Conservation (phyloP, 2,888 invertebrate species). For the Plagiodera versicolora region DNA sequence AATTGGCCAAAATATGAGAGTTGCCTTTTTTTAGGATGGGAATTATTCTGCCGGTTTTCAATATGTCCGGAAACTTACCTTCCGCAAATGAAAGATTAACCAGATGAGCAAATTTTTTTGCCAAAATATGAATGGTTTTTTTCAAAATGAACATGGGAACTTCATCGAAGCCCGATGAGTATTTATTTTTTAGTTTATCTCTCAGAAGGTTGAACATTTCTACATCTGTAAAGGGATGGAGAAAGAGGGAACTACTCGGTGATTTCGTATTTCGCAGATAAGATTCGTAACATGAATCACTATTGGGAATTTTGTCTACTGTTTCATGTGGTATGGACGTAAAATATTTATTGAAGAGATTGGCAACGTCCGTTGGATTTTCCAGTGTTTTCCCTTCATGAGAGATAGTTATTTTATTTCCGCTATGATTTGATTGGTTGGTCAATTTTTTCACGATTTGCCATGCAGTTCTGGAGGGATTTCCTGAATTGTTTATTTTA, state of each 20-base stretch:
- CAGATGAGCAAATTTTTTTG: background rate
- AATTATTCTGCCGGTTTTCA: background rate
- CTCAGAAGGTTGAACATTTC: background rate
- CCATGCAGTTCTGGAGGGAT: background rate
- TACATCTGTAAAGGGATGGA: background rate
- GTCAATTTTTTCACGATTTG: conserved; percentile 8
- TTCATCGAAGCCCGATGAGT: background rate
- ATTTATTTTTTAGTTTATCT: background rate
- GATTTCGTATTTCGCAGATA: background rate
- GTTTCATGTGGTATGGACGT: conserved; percentile 1
- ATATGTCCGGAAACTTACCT: background rate
- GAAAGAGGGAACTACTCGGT: background rate
- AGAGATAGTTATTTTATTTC: conserved; percentile 5
- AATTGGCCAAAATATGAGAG: background rate
- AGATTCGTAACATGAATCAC: background rate
- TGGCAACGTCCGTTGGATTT: background rate
- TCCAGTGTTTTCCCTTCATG: background rate
- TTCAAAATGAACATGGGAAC: background rate
- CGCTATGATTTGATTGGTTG: conserved; percentile 7
- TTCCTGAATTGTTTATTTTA: conserved; percentile 5
- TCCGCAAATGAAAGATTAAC: background rate
- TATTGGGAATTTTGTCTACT: background rate
- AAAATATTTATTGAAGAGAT: conserved; percentile 2
- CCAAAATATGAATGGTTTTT: background rate
- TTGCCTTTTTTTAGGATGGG: background rate